Evolutionary conservation across 2,113 vertebrate species (phyloP).

Genomic region (Lota lota): DNA sequence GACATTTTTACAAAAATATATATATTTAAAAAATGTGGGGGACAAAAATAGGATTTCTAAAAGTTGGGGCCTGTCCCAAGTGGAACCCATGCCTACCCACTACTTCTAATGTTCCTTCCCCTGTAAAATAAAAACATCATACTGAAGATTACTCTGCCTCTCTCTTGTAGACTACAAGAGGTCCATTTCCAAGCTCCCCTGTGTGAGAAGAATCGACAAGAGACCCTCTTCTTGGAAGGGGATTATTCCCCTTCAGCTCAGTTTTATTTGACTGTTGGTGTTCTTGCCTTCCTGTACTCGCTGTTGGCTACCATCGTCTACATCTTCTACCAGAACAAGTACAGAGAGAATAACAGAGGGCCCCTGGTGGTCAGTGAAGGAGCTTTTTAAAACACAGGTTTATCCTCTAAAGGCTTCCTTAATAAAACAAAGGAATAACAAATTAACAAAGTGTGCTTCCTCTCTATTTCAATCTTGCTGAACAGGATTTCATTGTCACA

Average conservation of each 20-base stretch:
- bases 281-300: conserved; percentile 95
- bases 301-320: conserved; percentile 93
- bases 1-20: no score
- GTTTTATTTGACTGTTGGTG: conserved; percentile 92
- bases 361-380: conserved; percentile 88
- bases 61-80: no score
- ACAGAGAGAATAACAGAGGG: conserved; percentile 95
- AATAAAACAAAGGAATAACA: background rate
- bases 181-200: conserved; percentile 89
- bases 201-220: conserved; percentile 82
- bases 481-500: conserved; percentile 93
- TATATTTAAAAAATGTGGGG: no score
- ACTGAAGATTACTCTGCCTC: conserved; percentile 10
- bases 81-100: no score
- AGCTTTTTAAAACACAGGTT: background rate
- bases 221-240: conserved; percentile 84
- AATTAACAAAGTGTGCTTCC: background rate
- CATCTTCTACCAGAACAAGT: conserved; percentile 98
- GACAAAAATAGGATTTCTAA: no score
- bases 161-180: conserved; percentile 83
- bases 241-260: conserved; percentile 88
- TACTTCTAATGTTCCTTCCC: no score
- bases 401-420: background rate
- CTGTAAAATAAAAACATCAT: background rate
- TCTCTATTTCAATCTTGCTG: conserved; percentile 16